phyloP scores from a whole-genome alignment of 2,888 invertebrate species.

The Diogma glabrata region DNA sequence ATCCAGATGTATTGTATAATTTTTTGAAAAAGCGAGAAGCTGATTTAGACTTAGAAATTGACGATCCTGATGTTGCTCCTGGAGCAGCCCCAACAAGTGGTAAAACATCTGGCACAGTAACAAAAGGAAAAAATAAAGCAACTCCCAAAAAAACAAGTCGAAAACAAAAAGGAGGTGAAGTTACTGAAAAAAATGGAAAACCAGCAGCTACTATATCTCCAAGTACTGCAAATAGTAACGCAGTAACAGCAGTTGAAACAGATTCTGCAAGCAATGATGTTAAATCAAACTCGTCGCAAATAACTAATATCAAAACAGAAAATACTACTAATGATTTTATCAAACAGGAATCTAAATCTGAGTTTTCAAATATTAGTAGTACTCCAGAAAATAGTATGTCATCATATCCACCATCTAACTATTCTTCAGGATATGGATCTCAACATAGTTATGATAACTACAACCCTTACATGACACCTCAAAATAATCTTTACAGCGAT shows the following conservation, averaged over 20 bases:
- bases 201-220: slow-evolving; percentile 43
- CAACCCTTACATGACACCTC: slow-evolving; percentile 25
- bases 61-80: slow-evolving; percentile 50
- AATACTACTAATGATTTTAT: background rate
- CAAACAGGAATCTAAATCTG: slow-evolving; percentile 1
- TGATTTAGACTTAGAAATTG: slow-evolving; percentile 67
- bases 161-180: background rate
- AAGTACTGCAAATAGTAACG: slow-evolving; percentile 26
- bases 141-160: slow-evolving; percentile 20
- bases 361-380: background rate
- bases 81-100: background rate
- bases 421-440: slow-evolving; percentile 2
- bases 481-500: slow-evolving; percentile 15
- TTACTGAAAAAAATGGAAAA: slow-evolving; percentile 22
- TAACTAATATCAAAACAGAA: background rate
- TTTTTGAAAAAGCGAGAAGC: slow-evolving; percentile 73
- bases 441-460: slow-evolving; percentile 26
- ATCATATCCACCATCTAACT: background rate
- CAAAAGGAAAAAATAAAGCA: slow-evolving; percentile 18
- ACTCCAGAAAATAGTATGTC: slow-evolving; percentile 2
- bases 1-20: slow-evolving; percentile 83
- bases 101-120: background rate
- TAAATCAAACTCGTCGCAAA: too few species aligned
- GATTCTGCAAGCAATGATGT: too few species aligned
- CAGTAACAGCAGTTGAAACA: slow-evolving; percentile 23